Conservation (phyloP, 2,888 invertebrate species). For the Notocelia uddmanniana region DNA sequence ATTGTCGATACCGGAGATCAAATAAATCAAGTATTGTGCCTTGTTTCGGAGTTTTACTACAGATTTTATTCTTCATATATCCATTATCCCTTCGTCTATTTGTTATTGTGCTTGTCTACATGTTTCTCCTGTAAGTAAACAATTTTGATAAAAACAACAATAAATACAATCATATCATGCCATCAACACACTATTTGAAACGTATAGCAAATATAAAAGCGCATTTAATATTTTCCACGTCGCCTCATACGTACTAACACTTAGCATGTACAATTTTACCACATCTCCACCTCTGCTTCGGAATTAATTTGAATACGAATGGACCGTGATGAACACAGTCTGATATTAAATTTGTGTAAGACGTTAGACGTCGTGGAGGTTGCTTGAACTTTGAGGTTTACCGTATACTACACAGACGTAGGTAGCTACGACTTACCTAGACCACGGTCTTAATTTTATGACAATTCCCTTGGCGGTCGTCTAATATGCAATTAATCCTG, state of each 20-base stretch:
- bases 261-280: conserved; percentile 33
- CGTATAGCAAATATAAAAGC: background rate
- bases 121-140: background rate
- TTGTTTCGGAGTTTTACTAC: too few relatives aligned
- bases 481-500: conserved; percentile 33
- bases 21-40: too few relatives aligned
- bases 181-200: background rate
- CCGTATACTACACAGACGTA: conserved; percentile 12
- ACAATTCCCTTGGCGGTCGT: conserved; percentile 26
- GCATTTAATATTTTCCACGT: background rate
- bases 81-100: too few relatives aligned
- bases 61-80: too few relatives aligned
- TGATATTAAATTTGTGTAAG: conserved; percentile 69
- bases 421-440: conserved; percentile 22
- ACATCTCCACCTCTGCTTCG: conserved; percentile 43
- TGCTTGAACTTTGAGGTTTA: conserved; percentile 44
- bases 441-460: conserved; percentile 33
- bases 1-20: too few relatives aligned
- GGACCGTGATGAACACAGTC: conserved; percentile 63
- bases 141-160: background rate
- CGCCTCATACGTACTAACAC: conserved; percentile 16
- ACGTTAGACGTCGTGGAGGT: conserved; percentile 50
- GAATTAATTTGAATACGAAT: conserved; percentile 74
- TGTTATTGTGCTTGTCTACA: too few relatives aligned
- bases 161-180: background rate